These are phyloP conservation scores for Nesospiza acunhae DNA, from an alignment of 2,113 vertebrate species.

Conservation along the genomic window DNA sequence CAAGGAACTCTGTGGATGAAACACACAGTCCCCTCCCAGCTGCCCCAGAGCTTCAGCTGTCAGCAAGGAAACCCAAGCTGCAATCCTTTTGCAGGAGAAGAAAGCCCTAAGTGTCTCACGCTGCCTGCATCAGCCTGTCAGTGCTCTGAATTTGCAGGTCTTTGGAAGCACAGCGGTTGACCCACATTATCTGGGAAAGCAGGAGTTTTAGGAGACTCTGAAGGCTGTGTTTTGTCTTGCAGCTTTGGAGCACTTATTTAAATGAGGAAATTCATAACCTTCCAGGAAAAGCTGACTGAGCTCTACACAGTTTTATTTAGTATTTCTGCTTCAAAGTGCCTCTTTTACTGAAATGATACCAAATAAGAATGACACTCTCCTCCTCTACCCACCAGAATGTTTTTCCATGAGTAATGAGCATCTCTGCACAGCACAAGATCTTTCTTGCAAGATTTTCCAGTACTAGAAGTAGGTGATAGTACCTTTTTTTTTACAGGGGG, in stretches of 20 bases:
- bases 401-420: neutral
- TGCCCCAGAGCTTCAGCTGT: neutral
- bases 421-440: neutral
- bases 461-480: neutral
- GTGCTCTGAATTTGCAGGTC: neutral
- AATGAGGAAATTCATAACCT: neutral
- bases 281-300: neutral
- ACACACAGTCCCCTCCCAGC: neutral
- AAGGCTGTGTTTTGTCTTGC: neutral
- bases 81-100: neutral
- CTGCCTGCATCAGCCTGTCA: neutral
- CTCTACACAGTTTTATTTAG: neutral
- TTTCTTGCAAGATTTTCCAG: neutral
- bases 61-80: neutral
- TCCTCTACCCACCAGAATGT: neutral
- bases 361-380: neutral
- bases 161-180: neutral
- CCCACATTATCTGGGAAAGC: fast-evolving
- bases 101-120: neutral
- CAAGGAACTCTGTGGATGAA: neutral
- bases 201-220: neutral
- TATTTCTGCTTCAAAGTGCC: neutral
- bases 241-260: neutral
- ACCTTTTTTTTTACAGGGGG: neutral
- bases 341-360: neutral